A percentile compares a stretch with the other conserved stretches of the same genome.
These are phyloP conservation scores for Deilephila porcellus DNA, from an alignment of 2,888 invertebrate species.

Conservation along the genomic window DNA sequence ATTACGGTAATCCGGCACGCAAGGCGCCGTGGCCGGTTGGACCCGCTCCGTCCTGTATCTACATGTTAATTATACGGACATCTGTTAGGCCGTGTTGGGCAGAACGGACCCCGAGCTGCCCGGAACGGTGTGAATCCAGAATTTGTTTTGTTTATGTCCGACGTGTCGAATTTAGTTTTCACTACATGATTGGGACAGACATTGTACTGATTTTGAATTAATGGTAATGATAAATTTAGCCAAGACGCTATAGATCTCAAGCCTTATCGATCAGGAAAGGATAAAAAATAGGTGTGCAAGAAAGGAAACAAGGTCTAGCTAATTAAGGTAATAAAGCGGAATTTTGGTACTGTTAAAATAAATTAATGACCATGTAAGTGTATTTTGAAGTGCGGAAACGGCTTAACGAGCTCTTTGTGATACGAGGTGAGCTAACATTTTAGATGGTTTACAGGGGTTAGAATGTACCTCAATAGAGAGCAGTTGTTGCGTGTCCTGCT, in stretches of 20 bases:
- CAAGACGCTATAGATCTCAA: too few relatives aligned
- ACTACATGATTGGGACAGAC: too few relatives aligned
- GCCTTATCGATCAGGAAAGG: too few relatives aligned
- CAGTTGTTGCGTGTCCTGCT: not conserved
- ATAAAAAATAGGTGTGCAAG: too few relatives aligned
- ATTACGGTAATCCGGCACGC: constrained; percentile 11
- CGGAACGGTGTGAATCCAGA: not conserved
- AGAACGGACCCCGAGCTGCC: not conserved
- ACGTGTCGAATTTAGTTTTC: too few relatives aligned
- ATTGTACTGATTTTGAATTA: too few relatives aligned
- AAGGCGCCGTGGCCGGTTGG: not conserved
- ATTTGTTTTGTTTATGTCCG: not conserved
- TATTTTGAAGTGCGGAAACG: not conserved
- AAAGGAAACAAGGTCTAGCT: too few relatives aligned
- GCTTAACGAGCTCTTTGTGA: not conserved
- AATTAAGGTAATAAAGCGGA: not conserved
- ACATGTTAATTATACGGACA: constrained; percentile 8
- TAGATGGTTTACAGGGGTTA: not conserved
- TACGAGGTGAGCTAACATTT: not conserved
- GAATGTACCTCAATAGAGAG: not conserved
- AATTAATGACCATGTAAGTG: not conserved
- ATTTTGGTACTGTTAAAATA: not conserved
- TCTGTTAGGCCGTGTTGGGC: not conserved
- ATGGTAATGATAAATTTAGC: too few relatives aligned
- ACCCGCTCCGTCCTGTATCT: not conserved